Percentiles rank a stretch among this genome's conserved stretches.
These are phyloP conservation scores for Cyclopterus lumpus DNA, from an alignment of 2,797 vertebrate genomes.

Conservation along the genomic window DNA sequence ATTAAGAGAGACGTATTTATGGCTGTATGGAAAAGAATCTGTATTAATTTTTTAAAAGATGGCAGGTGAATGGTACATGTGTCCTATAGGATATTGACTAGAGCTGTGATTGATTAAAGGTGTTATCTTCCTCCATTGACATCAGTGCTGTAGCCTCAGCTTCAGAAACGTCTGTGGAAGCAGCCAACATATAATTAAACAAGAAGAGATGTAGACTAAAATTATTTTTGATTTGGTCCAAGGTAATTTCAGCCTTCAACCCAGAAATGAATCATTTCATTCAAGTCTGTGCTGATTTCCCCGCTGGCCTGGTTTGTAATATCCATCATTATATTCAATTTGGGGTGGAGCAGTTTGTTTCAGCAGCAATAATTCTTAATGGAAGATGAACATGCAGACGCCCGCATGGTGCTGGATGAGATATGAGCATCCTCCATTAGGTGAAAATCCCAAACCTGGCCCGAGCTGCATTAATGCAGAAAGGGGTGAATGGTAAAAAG, in stretches of 20 bases:
- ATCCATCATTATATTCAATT: slow-evolving; percentile 54
- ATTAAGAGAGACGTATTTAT: background rate
- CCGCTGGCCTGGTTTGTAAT: slow-evolving; percentile 29
- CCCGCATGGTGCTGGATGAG: slow-evolving; percentile 34
- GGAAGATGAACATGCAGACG: slow-evolving; percentile 42
- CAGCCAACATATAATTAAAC: background rate
- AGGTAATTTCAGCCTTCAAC: background rate
- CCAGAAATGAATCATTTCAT: background rate
- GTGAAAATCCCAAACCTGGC: slow-evolving; percentile 47
- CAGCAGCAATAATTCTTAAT: slow-evolving; percentile 49
- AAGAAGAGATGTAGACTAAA: background rate
- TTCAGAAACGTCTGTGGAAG: background rate
- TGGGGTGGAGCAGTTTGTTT: slow-evolving; percentile 49
- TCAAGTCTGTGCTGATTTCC: slow-evolving; percentile 54
- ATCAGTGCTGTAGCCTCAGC: too few species aligned
- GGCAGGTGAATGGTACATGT: slow-evolving; percentile 2
- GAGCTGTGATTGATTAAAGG: background rate
- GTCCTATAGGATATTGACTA: background rate
- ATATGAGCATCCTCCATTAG: slow-evolving; percentile 53
- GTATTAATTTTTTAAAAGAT: background rate
- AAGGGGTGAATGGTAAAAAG: slow-evolving; percentile 35
- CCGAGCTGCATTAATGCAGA: slow-evolving; percentile 44
- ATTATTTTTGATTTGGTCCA: background rate
- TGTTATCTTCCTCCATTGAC: background rate
- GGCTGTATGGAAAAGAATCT: background rate